Conservation (phyloP, 2,797 vertebrate genomes). For the Tangara arthus region DNA sequence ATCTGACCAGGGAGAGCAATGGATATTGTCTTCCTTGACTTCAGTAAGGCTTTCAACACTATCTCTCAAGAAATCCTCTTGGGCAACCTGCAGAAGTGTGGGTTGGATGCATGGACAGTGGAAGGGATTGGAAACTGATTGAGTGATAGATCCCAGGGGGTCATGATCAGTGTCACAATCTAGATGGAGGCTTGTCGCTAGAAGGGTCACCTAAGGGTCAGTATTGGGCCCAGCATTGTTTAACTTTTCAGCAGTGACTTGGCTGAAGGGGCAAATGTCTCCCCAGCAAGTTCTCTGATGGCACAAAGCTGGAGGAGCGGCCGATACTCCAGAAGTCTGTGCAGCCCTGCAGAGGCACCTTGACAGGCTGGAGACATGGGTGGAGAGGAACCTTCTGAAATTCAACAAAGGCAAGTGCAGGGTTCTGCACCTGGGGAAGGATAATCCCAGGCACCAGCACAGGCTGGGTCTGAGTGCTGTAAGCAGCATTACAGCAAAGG, state of each 20-base stretch:
- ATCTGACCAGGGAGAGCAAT: neutral
- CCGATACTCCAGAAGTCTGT: rapidly evolving
- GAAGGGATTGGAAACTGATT: neutral
- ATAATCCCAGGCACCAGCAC: neutral
- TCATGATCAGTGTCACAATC: neutral
- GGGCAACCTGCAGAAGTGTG: neutral
- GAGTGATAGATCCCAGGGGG: neutral
- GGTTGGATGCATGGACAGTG: no score
- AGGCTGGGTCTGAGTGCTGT: neutral
- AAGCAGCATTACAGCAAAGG: neutral
- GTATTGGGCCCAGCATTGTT: neutral
- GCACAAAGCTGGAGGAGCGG: neutral
- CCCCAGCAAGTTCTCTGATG: neutral
- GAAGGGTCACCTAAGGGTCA: neutral
- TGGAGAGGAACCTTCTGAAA: neutral
- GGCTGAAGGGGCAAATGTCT: neutral
- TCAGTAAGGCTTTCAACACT: neutral
- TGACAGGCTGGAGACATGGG: rapidly evolving
- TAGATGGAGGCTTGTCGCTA: neutral
- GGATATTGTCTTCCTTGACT: neutral
- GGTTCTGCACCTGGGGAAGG: neutral
- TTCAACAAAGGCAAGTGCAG: no score
- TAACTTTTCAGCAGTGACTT: neutral
- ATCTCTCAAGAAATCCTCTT: neutral
- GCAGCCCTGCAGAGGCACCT: neutral